Evolutionary conservation across 2,797 vertebrate genomes (phyloP).

Genomic region (Peromyscus melanophrys): DNA sequence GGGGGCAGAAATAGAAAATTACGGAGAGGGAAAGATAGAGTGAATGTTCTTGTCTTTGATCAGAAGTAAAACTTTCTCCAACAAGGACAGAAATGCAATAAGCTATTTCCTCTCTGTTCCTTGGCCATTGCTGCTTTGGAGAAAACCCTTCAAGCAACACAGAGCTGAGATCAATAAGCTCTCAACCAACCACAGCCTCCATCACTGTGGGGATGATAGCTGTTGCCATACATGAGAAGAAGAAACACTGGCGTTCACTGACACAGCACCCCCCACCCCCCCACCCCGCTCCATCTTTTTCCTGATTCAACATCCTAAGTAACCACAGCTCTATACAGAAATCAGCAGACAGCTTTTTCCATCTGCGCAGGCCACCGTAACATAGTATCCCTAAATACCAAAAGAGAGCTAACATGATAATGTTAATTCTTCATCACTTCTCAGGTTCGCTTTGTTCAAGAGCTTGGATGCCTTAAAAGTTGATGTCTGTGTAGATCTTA

Average conservation of each 20-base stretch:
- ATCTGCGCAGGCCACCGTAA: fast-evolving
- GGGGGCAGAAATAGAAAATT: background rate
- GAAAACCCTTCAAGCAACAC: background rate
- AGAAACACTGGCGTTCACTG: background rate
- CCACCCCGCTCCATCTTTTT: background rate
- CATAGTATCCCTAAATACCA: background rate
- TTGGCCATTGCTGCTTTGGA: slow-evolving; percentile 44
- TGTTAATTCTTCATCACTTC: background rate
- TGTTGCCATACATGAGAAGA: background rate
- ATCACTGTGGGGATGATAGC: background rate
- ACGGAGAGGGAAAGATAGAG: background rate
- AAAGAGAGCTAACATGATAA: background rate
- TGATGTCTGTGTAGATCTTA: background rate
- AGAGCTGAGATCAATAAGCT: background rate
- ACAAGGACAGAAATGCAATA: slow-evolving; percentile 65
- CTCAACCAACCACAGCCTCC: background rate
- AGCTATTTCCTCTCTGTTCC: slow-evolving; percentile 28
- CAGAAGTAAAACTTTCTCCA: slow-evolving; percentile 61
- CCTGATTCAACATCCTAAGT: background rate
- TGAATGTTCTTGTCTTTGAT: background rate
- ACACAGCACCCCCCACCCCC: too few species aligned
- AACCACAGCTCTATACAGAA: background rate
- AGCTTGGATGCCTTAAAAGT: background rate
- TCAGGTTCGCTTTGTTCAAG: background rate
- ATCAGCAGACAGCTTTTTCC: fast-evolving